Conservation (phyloP, 1,140 invertebrate species). For the Scaptomyza hsui region DNA sequence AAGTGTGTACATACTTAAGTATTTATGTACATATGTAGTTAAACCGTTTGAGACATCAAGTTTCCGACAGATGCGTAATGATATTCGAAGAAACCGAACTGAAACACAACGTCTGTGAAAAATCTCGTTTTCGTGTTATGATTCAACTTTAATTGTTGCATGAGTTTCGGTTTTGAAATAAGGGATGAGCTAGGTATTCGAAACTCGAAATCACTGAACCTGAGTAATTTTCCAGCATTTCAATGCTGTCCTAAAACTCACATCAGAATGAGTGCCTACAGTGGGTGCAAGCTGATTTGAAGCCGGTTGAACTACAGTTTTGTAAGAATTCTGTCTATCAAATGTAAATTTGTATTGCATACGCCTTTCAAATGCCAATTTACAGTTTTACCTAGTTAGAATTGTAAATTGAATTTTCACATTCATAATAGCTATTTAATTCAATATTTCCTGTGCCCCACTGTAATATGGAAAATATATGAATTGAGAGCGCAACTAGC, state of each 20-base stretch:
- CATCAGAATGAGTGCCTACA: slow-evolving; percentile 40
- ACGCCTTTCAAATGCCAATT: background rate
- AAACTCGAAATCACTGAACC: slow-evolving; percentile 39
- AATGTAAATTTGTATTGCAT: background rate
- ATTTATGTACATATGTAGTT: background rate
- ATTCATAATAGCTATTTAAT: slow-evolving; percentile 26
- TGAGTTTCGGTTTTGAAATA: background rate
- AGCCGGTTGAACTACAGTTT: slow-evolving; percentile 19
- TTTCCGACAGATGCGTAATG: slow-evolving; percentile 23
- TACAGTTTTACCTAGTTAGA: background rate
- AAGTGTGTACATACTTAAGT: slow-evolving; percentile 1
- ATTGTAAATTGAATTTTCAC: background rate
- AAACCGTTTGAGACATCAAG: slow-evolving; percentile 3
- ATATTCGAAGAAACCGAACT: slow-evolving; percentile 33
- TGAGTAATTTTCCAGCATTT: slow-evolving; percentile 56
- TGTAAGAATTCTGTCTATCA: background rate
- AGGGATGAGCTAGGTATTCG: slow-evolving; percentile 16
- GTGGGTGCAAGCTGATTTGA: slow-evolving; percentile 19
- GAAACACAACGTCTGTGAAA: slow-evolving; percentile 28
- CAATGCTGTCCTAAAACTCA: slow-evolving; percentile 37
- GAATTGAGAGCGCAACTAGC: slow-evolving; percentile 39
- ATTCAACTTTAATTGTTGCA: slow-evolving; percentile 17
- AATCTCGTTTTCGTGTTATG: slow-evolving; percentile 14
- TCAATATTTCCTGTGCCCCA: slow-evolving; percentile 36
- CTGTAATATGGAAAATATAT: slow-evolving; percentile 49